Evolutionary conservation across 1,140 invertebrate genomes (phyloP), one percentile per base, ranked within the genome.

Genomic region (Drosophila rufa): DNA sequence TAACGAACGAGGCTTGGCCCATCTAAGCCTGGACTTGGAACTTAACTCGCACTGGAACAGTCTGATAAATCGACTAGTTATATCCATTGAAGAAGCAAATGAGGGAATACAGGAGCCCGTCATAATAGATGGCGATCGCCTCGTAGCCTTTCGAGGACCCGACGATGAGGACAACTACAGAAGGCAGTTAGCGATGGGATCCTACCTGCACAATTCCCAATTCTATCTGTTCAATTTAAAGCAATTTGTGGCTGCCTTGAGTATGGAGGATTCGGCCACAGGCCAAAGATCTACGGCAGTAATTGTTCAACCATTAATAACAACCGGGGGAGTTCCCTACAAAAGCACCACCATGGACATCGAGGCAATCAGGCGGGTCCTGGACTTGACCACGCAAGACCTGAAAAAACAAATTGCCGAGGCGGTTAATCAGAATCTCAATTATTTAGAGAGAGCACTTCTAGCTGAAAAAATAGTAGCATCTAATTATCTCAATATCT

Each of bases 261-360:
- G 38, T 14, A 36, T 89, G 53, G 80, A 89, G 14, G 38, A 75
- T 11, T 36, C 75, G 9, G 45, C 67, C 8, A 62, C 66, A 0
- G 74, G 61, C 1, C 42, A 27, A 3, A 51, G 12, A 51, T 55
- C 66, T 0, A 17, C 40, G 43, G 53, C 68, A 11, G 40, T 84
- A 1, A 61, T 80, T 15, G 53, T 73, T 51, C 68, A 78, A 2
- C 50, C 60, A 5, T 27, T 89, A 17, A 42, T 89, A 14, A 89
- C 85, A 19, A 89, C 84, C 0, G 80, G 80, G 1, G 84, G 84
- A 2, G 69, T 84, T 36, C 50, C 80, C 1, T 89, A 84, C n/a
- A 58, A 46, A 42, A 33, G 46, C 4, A 73, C 74, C 0, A 27
- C n/a, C 5, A 17, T 90, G 19, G 46, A 36, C 27, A 40, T n/a